Evolutionary conservation across 2,797 vertebrate species (phyloP), one percentile per base, ranked within the genome.

Genomic region (Pseudomugil tenellus): DNA sequence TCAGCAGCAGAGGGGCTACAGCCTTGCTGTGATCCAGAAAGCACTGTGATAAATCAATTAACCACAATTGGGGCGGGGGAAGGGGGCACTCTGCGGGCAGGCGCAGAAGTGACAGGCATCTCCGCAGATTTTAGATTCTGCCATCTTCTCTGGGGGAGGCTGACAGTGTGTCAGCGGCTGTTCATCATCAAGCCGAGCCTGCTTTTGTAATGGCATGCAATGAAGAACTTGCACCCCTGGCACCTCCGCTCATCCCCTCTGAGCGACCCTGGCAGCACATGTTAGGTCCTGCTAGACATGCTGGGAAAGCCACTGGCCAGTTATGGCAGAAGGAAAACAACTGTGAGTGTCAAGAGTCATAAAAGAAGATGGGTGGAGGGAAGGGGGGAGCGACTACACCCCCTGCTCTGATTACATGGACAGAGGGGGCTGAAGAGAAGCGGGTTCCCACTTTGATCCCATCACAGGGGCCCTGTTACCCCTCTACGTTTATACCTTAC

Each of bases 11-110:
- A 86, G 82, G 82, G 86, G 70, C 84, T 56, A 65, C 64, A 7
- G 69, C 57, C 88, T 66, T 59, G 74, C 89, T 87, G 82, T 23
- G 73, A 58, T 41, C 49, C 70, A 79, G 72, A 89, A 87, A 86
- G 73, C 79, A 87, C 84, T 89, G 81, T 88, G 88, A 94, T 91
- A 43, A 93, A 94, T 94, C 91, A 91, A 92, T 94, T 90, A 87
- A 84, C 74, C 7, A 0, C 57, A 74, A 55, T 58, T 54, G 63
- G 63, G 74, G 76, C 60, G 29, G 29, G 29, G 29, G 29, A 29
- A 3, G n/a, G n/a, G n/a, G n/a, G 34, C 41, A 56, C 79, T 74
- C 31, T 12, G 72, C 63, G 43, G 80, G 78, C 70, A 76, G 68
- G 77, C 72, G 17, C 49, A 72, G 78, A 81, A 83, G 77, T 85